Percentiles rank a stretch among this genome's conserved stretches.
Conservation (phyloP, 2,113 vertebrate genomes). For the Scopus umbretta region DNA sequence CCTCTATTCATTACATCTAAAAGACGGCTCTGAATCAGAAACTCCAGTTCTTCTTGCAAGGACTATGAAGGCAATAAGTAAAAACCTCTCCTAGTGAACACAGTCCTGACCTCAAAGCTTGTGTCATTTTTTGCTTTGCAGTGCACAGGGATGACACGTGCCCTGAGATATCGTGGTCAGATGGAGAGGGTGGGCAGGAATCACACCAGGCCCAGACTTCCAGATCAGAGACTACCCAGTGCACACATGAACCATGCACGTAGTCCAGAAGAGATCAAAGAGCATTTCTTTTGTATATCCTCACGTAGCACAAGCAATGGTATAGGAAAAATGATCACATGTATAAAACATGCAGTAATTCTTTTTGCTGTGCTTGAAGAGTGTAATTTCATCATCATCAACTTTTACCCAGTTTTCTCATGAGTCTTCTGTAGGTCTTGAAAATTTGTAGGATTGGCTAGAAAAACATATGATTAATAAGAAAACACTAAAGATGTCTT, state of each 20-base stretch:
- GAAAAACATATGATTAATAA: neutral
- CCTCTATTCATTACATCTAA: neutral
- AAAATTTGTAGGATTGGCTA: neutral
- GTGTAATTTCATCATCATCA: neutral
- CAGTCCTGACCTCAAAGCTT: neutral
- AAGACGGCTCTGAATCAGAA: neutral
- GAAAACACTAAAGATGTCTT: neutral
- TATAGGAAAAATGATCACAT: neutral
- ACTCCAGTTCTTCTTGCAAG: neutral
- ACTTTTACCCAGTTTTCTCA: neutral
- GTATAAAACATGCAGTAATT: neutral
- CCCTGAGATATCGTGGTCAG: neutral
- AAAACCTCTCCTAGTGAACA: neutral
- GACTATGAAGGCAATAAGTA: neutral
- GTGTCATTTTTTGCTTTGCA: neutral
- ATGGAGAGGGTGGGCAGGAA: neutral
- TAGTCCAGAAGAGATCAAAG: neutral
- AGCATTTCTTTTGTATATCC: neutral
- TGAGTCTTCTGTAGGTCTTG: neutral
- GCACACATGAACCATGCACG: accelerated
- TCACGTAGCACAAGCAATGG: neutral
- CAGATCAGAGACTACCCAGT: neutral
- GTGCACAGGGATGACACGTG: neutral
- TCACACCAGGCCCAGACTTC: neutral
- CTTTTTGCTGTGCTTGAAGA: neutral